Percentiles rank a stretch among this genome's conserved stretches.
Conservation (phyloP, 2,888 invertebrate species). For the Orthosia gracilis region DNA sequence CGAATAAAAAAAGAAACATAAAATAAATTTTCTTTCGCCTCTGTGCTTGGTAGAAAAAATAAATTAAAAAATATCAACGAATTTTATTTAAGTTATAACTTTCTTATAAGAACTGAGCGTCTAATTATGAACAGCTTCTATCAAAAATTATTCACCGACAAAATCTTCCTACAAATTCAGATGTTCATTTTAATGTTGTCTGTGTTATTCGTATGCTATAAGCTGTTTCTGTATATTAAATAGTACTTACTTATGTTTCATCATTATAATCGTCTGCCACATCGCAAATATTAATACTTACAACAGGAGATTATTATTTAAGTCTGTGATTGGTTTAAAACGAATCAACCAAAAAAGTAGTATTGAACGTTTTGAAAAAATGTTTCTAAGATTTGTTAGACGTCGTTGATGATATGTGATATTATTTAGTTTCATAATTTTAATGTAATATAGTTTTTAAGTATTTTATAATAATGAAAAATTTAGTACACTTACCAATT, state of each 20-base stretch:
- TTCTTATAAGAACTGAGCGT: not conserved
- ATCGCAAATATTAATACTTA: slow-evolving; percentile 50
- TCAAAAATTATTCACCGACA: not conserved
- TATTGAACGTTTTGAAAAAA: slow-evolving; percentile 62
- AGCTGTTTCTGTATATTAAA: slow-evolving; percentile 73
- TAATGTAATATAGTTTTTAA: slow-evolving; percentile 67
- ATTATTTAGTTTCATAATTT: slow-evolving; percentile 84
- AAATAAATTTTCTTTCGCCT: not conserved
- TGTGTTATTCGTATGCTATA: slow-evolving; percentile 51
- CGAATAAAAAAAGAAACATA: not conserved
- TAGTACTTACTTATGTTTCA: slow-evolving; percentile 78
- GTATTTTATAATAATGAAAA: slow-evolving; percentile 71
- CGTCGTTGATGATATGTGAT: slow-evolving; percentile 89
- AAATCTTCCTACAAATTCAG: not conserved
- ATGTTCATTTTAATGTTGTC: slow-evolving; percentile 25
- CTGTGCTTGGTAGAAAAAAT: not conserved
- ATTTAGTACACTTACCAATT: slow-evolving; percentile 73
- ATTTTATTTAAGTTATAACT: not conserved
- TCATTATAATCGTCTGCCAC: slow-evolving; percentile 57
- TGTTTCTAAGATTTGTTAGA: slow-evolving; percentile 62
- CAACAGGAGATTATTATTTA: slow-evolving; percentile 59
- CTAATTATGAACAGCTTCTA: not conserved
- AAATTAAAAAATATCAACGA: slow-evolving; percentile 2
- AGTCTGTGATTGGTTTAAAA: slow-evolving; percentile 73
- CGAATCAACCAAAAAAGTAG: slow-evolving; percentile 57